Percentiles rank a stretch among this genome's conserved stretches.
phyloP scores from a whole-genome alignment of 2,888 invertebrate genomes.

The Dendrolimus houi region DNA sequence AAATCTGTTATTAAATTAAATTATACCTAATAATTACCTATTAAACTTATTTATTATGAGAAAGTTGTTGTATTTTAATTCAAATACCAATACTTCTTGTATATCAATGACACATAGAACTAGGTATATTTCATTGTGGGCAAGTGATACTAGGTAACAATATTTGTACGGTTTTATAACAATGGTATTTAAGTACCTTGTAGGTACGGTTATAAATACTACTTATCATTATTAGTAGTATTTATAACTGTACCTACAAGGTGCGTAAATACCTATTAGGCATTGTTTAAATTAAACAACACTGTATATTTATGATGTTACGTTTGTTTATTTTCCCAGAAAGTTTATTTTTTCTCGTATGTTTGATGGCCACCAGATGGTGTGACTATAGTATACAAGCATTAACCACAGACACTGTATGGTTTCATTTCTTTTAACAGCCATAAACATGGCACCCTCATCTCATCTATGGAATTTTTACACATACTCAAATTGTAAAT shows the following conservation, averaged over 20 bases:
- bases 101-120: no score
- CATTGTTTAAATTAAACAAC: conserved; percentile 44
- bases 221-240: no score
- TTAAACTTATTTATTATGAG: no score
- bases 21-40: no score
- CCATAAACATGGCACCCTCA: conserved; percentile 61
- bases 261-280: conserved; percentile 12
- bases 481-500: conserved; percentile 46
- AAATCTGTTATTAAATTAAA: no score
- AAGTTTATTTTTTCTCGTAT: conserved; percentile 65
- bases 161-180: no score
- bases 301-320: conserved; percentile 53
- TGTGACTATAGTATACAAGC: conserved; percentile 46
- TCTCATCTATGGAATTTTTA: conserved; percentile 55
- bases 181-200: not conserved
- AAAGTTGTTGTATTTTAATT: no score
- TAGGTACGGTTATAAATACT: not conserved
- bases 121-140: no score
- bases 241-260: not conserved
- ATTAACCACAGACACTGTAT: conserved; percentile 35
- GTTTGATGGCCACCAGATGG: conserved; percentile 70
- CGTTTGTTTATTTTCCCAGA: conserved; percentile 62
- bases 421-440: conserved; percentile 53
- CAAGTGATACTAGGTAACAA: no score
- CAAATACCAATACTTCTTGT: no score